phyloP scores from a whole-genome alignment of 1,140 invertebrate species.

The Leptonema lineaticorne region DNA sequence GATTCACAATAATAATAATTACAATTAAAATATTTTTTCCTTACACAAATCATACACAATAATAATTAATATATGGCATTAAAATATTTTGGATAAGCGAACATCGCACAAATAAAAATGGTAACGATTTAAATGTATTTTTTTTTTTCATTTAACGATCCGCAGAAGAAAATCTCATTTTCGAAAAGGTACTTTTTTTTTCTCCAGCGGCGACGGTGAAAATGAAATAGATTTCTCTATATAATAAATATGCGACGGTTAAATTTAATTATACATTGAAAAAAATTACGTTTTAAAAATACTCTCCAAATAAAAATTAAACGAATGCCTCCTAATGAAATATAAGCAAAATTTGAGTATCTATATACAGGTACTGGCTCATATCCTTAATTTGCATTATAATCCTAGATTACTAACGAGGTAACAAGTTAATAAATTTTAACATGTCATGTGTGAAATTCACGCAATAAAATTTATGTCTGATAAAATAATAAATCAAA shows the following conservation, averaged over 20 bases:
- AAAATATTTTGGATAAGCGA: neutral
- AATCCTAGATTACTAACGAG: conserved; percentile 13
- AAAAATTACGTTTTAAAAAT: no score
- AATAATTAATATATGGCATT: neutral
- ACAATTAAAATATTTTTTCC: neutral
- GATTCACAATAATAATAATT: conserved; percentile 38
- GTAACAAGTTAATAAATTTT: conserved; percentile 1
- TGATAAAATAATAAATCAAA: no score
- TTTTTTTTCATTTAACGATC: neutral
- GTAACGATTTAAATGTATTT: neutral
- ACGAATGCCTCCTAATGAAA: no score
- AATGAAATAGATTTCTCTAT: no score
- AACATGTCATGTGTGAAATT: no score
- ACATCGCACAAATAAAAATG: neutral
- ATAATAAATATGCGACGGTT: no score
- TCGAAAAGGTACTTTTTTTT: no score
- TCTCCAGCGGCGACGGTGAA: no score
- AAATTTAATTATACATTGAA: no score
- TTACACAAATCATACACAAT: neutral
- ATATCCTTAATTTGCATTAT: conserved; percentile 40
- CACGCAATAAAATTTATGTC: no score
- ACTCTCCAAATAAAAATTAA: no score
- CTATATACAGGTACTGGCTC: conserved; percentile 54
- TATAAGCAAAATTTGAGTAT: conserved; percentile 46
- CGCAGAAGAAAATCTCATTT: neutral